Conservation (phyloP, 2,888 invertebrate genomes). For the Kryphioiulus occultus region DNA sequence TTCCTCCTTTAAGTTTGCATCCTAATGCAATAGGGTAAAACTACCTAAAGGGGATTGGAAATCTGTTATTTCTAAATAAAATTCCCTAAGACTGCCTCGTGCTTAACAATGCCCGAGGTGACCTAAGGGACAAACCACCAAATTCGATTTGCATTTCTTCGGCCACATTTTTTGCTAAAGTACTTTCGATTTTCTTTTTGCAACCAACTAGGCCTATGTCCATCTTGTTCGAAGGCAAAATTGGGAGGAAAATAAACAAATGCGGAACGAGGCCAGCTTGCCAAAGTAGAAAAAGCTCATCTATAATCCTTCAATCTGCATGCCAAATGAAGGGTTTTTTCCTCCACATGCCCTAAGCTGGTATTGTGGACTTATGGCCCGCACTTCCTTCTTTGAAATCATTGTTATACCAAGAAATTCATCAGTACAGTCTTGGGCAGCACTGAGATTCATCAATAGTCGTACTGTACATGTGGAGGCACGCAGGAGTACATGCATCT, state of each 20-base stretch:
- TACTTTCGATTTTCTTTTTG: conserved; percentile 28
- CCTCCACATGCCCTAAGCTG: neutral
- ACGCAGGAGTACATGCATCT: neutral
- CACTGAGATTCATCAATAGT: neutral
- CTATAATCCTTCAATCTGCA: conserved; percentile 39
- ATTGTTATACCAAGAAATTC: conserved; percentile 16
- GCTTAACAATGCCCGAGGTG: conserved; percentile 29
- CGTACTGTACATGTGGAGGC: neutral
- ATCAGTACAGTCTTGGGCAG: neutral
- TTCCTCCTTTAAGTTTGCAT: conserved; percentile 7
- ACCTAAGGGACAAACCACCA: conserved; percentile 43
- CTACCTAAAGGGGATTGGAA: conserved; percentile 31
- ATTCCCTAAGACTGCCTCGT: conserved; percentile 11
- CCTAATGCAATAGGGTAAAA: conserved; percentile 23
- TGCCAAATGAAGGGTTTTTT: conserved; percentile 14
- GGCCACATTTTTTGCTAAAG: conserved; percentile 6
- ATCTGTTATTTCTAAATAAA: conserved; percentile 29
- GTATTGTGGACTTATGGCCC: conserved; percentile 4
- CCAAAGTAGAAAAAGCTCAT: conserved; percentile 42
- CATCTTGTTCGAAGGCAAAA: conserved; percentile 29
- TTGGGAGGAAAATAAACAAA: conserved; percentile 15
- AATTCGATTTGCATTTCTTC: conserved; percentile 49
- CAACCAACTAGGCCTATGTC: conserved; percentile 33
- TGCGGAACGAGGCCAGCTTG: conserved; percentile 1
- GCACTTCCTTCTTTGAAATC: conserved; percentile 5